Base-by-base conservation (phyloP, 2,113 vertebrate species). In the Damaliscus lunatus region DNA sequence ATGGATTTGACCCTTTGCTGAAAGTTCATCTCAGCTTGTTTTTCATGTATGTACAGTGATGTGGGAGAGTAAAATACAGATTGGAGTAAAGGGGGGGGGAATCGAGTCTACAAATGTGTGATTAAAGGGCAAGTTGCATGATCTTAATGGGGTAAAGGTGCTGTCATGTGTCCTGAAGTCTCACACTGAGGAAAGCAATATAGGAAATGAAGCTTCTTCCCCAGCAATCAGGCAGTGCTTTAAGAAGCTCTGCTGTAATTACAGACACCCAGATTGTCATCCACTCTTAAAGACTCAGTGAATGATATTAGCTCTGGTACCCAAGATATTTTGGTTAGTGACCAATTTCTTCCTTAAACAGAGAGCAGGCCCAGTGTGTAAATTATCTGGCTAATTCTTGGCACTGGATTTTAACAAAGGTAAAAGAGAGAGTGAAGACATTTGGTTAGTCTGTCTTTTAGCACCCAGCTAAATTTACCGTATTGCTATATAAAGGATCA, bases 321-420 rank as follows among this genome's bases (percentile, higher is more conserved):
- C 48, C 36, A 86, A 43, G 46, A 15, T 90, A 15, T 40, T 95
- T 94, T 86, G 81, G 19, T n/a, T 67, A 84, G 81, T 88, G 57
- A 96, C 36, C 85, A 81, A 59, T 91, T 93, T n/a, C 59, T 94
- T 89, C 50, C 60, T 90, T 84, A 84, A 86, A 27, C 80, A 94
- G 57, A 90, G 55, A 27, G 15, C 83, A 94, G 46, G 48, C 43
- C 21, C 43, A 64, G 15, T 48, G 1, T 91, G 11, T 78, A 36
- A 83, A 60, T 77, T 57, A 71, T n/a, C 3, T 33, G 53, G 23
- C 89, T 91, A 85, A 46, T 57, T 96, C 67, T 89, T 71, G 93
- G 82, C 43, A 60, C 33, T 53, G 21, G 36, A 55, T 93, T 91
- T 85, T 85, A 82, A 95, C 31, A 86, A 13, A 14, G 43, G 67